These are phyloP conservation scores for Corydoras maculifer DNA, from an alignment of 2,113 vertebrate species.

Conservation along the genomic window DNA sequence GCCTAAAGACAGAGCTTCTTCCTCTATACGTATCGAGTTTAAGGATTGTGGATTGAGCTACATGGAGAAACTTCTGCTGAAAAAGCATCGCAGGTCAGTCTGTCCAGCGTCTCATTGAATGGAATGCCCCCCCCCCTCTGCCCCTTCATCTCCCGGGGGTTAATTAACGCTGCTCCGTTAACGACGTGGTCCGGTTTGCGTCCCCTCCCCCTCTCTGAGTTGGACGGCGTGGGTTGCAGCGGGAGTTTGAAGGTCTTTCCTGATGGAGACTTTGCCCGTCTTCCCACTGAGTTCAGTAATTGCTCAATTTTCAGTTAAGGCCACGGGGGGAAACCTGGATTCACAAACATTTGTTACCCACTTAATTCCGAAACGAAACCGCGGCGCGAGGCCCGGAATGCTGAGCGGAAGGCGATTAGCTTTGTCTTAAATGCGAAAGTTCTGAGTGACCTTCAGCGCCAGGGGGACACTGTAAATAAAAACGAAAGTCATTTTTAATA, in stretches of 20 bases:
- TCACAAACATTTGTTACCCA: conserved; percentile 1
- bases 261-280: not conserved
- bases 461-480: not conserved
- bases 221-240: not conserved
- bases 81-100: conserved; percentile 80
- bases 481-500: not conserved
- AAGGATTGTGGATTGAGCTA: conserved; percentile 71
- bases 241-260: not conserved
- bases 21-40: conserved; percentile 71
- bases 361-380: not conserved
- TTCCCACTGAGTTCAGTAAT: conserved; percentile 5
- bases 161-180: conserved; percentile 30
- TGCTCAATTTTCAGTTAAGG: not conserved
- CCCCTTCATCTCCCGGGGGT: not conserved
- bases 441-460: not conserved
- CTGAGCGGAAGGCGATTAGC: conserved; percentile 5
- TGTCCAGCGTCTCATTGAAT: conserved; percentile 1
- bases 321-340: not conserved
- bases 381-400: not conserved
- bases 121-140: not conserved
- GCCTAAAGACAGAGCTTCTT: conserved; percentile 55
- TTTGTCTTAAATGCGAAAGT: not conserved
- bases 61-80: conserved; percentile 85
- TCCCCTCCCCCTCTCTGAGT: not conserved
- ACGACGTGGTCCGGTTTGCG: conserved; percentile 9